A percentile compares a stretch with the other conserved stretches of the same genome.
Evolutionary conservation across 1,140 invertebrate genomes (phyloP).

Genomic region (Coelopa frigida): DNA sequence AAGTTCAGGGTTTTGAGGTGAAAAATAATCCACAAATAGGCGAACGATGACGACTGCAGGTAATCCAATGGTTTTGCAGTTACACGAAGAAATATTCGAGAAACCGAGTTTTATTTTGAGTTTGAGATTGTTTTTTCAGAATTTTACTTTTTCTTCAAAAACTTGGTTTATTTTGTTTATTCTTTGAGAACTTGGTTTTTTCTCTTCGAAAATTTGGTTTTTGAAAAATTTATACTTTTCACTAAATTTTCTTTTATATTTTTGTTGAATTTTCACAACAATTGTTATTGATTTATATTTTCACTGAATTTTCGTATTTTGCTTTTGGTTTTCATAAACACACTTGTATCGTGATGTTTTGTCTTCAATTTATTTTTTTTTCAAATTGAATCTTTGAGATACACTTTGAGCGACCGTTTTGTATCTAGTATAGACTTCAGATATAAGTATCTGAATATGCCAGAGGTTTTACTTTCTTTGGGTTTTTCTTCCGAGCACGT

Average conservation of each 20-base stretch:
- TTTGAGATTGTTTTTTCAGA: too few relatives aligned
- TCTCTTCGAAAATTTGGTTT: slow-evolving; percentile 1
- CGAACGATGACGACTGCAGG: too few relatives aligned
- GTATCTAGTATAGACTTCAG: too few relatives aligned
- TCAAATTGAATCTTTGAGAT: too few relatives aligned
- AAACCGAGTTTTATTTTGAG: too few relatives aligned
- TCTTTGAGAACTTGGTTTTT: background rate
- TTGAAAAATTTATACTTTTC: slow-evolving; percentile 1
- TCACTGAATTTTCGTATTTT: slow-evolving; percentile 1
- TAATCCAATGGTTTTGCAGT: too few relatives aligned
- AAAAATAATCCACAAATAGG: too few relatives aligned
- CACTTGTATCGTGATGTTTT: background rate
- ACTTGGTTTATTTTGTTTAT: slow-evolving; percentile 4
- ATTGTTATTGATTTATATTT: slow-evolving; percentile 4
- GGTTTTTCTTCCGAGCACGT: slow-evolving; percentile 40
- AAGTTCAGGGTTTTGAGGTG: too few relatives aligned
- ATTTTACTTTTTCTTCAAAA: too few relatives aligned
- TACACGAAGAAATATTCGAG: too few relatives aligned
- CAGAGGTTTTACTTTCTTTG: slow-evolving; percentile 9
- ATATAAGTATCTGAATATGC: too few relatives aligned
- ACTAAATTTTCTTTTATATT: slow-evolving; percentile 7
- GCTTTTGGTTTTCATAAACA: background rate
- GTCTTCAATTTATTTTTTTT: slow-evolving; percentile 8
- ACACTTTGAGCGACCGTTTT: too few relatives aligned
- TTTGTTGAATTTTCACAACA: background rate